These are phyloP conservation scores for Drosophila mauritiana DNA, from an alignment of 1,140 invertebrate species.

Conservation along the genomic window DNA sequence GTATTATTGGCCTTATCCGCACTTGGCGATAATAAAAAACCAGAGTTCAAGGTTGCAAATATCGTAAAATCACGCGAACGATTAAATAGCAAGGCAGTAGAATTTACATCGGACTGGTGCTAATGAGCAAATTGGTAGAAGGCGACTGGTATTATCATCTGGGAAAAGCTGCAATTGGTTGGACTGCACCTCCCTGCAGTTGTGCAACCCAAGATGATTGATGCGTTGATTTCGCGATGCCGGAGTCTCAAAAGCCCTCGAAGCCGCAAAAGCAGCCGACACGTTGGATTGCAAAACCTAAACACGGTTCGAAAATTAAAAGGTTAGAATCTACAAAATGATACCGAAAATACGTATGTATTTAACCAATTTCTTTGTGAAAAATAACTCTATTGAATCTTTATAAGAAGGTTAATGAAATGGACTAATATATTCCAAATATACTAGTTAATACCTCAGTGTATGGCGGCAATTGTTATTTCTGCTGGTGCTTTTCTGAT, in stretches of 20 bases:
- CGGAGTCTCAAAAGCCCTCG: slow-evolving; percentile 69
- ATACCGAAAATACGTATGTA: neutral
- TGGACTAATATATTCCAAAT: too few relatives aligned
- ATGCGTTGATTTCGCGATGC: slow-evolving; percentile 69
- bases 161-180: slow-evolving; percentile 38
- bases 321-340: neutral
- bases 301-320: slow-evolving; percentile 19
- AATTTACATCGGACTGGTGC: slow-evolving; percentile 39
- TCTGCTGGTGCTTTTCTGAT: slow-evolving; percentile 41
- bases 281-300: slow-evolving; percentile 23
- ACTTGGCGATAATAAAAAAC: slow-evolving; percentile 36
- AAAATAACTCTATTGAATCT: too few relatives aligned
- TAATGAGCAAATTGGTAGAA: slow-evolving; percentile 14
- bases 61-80: slow-evolving; percentile 42
- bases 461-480: slow-evolving; percentile 30
- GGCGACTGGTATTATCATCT: neutral
- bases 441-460: slow-evolving; percentile 1
- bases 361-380: too few relatives aligned
- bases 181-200: slow-evolving; percentile 28
- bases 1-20: slow-evolving; percentile 68
- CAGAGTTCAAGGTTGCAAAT: slow-evolving; percentile 65
- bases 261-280: slow-evolving; percentile 48
- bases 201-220: slow-evolving; percentile 73
- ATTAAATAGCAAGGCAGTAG: slow-evolving; percentile 10
- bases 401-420: too few relatives aligned